A percentile compares a stretch with the other conserved stretches of the same genome.
Conservation (phyloP, 1,140 invertebrate genomes). For the Asbolus verrucosus region DNA sequence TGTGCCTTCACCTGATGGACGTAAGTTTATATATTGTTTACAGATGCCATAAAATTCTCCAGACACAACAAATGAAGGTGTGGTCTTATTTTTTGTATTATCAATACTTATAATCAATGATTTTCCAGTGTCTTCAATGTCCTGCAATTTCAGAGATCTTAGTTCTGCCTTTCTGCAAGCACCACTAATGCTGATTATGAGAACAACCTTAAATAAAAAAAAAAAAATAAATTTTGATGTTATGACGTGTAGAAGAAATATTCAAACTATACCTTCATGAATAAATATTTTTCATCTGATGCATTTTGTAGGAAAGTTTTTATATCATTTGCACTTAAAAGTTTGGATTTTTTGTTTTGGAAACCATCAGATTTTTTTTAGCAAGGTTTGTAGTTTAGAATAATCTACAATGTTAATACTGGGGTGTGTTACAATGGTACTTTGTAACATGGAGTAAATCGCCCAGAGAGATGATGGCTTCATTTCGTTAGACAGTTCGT, state of each 20-base stretch:
- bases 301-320: not conserved
- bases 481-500: too few relatives aligned
- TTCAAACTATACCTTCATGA: not conserved
- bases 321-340: too few relatives aligned
- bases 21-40: conserved; percentile 43
- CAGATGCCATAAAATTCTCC: conserved; percentile 30
- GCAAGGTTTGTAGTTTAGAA: not conserved
- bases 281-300: not conserved
- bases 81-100: conserved; percentile 45
- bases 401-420: not conserved
- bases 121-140: conserved; percentile 41
- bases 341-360: not conserved
- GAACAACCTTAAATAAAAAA: conserved; percentile 29
- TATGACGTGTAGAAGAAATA: not conserved
- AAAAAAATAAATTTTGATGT: too few relatives aligned
- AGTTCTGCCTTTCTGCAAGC: conserved; percentile 47
- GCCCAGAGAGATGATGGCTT: not conserved
- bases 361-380: not conserved
- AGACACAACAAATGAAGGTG: conserved; percentile 43
- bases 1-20: not conserved
- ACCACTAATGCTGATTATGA: conserved; percentile 41
- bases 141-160: conserved; percentile 32
- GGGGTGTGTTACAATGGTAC: not conserved
- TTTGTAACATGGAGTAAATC: not conserved
- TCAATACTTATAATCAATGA: conserved; percentile 36